Conservation (phyloP, 1,140 invertebrate species). For the Euura saliciscinereae region DNA sequence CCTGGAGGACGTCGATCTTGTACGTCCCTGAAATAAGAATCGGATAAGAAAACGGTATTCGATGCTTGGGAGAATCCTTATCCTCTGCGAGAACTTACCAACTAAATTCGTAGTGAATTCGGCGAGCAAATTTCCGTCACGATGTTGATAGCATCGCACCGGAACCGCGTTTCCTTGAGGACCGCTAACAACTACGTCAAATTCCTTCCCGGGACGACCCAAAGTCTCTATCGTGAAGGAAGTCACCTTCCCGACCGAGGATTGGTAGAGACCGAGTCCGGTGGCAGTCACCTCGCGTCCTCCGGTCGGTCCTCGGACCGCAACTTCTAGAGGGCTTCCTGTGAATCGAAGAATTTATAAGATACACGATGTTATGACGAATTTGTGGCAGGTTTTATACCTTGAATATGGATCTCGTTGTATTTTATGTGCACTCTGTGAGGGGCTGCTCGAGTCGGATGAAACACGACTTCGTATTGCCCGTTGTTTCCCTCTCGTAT, state of each 20-base stretch:
- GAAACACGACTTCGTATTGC: conserved; percentile 83
- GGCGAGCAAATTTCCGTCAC: conserved; percentile 89
- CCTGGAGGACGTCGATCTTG: conserved; percentile 88
- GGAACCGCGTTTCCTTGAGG: conserved; percentile 90
- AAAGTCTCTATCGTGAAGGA: conserved; percentile 90
- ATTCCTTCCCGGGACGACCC: conserved; percentile 83
- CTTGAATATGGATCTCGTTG: conserved; percentile 55
- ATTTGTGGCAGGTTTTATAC: conserved; percentile 24
- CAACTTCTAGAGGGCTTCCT: conserved; percentile 91
- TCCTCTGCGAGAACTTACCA: conserved; percentile 34
- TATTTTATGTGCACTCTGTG: conserved; percentile 73
- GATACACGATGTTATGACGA: no score
- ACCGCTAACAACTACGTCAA: conserved; percentile 88
- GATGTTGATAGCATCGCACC: conserved; percentile 93
- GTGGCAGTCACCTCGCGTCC: conserved; percentile 81
- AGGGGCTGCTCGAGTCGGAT: conserved; percentile 79
- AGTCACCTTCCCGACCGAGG: conserved; percentile 77
- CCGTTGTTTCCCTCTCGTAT: conserved; percentile 74
- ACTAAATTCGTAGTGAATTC: conserved; percentile 88
- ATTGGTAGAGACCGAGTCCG: conserved; percentile 83
- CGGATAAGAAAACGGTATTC: conserved; percentile 12
- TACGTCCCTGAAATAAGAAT: conserved; percentile 66
- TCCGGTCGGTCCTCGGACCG: conserved; percentile 96
- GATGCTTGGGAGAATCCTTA: background rate
- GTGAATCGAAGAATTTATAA: conserved; percentile 28